These are phyloP conservation scores for Gymnopithys bicolor DNA, from an alignment of 2,797 vertebrate genomes.

Conservation along the genomic window DNA sequence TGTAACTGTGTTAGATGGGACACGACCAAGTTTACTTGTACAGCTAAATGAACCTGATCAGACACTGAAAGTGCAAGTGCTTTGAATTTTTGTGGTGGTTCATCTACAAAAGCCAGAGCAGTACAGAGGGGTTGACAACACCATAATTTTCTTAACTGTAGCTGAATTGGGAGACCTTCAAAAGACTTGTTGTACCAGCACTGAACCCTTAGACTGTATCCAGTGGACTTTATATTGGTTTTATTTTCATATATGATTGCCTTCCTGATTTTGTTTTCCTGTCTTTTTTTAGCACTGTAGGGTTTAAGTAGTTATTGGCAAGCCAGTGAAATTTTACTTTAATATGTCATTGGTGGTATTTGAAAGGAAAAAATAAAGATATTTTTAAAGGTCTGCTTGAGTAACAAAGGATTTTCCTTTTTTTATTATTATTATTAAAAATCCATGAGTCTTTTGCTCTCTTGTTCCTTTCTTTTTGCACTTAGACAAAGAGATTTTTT, in stretches of 20 bases:
- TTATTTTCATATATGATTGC: not conserved
- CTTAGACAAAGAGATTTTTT: not conserved
- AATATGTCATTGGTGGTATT: not conserved
- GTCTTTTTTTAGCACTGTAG: not conserved
- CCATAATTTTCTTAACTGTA: not conserved
- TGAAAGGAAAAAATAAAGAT: slow-evolving; percentile 13
- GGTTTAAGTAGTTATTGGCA: not conserved
- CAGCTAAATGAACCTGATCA: not conserved
- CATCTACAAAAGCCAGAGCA: not conserved
- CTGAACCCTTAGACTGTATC: not conserved
- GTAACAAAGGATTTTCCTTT: not conserved
- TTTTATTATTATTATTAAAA: not conserved
- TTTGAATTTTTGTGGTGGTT: not conserved
- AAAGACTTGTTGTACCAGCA: not conserved
- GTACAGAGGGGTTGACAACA: not conserved
- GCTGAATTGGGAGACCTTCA: not conserved
- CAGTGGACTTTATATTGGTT: not conserved
- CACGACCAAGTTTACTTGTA: not conserved
- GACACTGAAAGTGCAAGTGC: not conserved
- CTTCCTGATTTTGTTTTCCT: slow-evolving; percentile 23
- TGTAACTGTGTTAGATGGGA: not conserved
- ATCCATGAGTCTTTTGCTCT: not conserved
- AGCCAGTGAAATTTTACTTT: not conserved
- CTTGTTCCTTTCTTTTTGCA: not conserved
- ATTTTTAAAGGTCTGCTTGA: not conserved